A percentile compares a stretch with the other conserved stretches of the same genome.
phyloP scores from a whole-genome alignment of 2,113 vertebrate genomes.

The Sialia sialis region DNA sequence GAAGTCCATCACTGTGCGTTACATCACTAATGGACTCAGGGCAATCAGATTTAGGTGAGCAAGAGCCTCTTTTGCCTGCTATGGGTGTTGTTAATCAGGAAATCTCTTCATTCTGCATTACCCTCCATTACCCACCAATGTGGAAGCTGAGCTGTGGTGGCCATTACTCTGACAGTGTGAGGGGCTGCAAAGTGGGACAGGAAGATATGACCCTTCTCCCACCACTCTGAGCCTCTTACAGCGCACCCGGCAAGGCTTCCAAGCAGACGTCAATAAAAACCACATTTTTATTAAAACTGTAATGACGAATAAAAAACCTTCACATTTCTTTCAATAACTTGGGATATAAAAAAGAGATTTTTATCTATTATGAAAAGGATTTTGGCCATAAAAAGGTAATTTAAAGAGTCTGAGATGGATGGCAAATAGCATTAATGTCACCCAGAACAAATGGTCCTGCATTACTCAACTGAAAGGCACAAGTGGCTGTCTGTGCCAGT shows the following conservation, averaged over 20 bases:
- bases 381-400: constrained; percentile 75
- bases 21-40: accelerated
- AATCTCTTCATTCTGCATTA: neutral
- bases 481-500: neutral
- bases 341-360: constrained; percentile 75
- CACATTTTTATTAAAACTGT: constrained; percentile 75
- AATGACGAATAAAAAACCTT: constrained; percentile 68
- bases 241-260: neutral
- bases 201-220: neutral
- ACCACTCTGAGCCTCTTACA: neutral
- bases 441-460: constrained; percentile 58
- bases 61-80: neutral
- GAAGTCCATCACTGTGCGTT: neutral
- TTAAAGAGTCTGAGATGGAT: constrained; percentile 76
- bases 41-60: neutral
- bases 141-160: neutral
- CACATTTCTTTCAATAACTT: constrained; percentile 63
- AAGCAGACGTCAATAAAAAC: constrained; percentile 61
- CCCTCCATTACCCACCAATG: neutral
- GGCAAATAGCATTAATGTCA: constrained; percentile 68
- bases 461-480: constrained; percentile 59
- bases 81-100: neutral
- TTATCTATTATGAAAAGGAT: constrained; percentile 77
- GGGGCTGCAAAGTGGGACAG: neutral
- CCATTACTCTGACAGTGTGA: neutral